Conservation (phyloP, 2,888 invertebrate species). For the Aspidiotus rigidus region DNA sequence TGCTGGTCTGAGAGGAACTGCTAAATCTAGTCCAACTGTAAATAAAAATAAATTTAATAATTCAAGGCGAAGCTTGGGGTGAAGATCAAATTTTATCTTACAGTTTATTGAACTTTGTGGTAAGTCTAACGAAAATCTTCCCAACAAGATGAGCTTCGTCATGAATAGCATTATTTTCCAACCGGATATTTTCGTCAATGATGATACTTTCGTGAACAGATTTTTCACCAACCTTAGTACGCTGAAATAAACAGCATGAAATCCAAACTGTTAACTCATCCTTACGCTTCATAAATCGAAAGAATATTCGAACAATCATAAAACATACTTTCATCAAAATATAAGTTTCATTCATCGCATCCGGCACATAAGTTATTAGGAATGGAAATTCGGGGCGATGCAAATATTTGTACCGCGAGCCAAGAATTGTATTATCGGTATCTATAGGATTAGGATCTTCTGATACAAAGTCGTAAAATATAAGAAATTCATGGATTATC, state of each 20-base stretch:
- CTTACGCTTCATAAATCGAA: too few relatives aligned
- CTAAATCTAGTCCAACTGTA: slow-evolving; percentile 6
- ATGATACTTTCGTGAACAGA: background rate
- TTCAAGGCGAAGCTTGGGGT: slow-evolving; percentile 1
- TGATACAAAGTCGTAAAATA: background rate
- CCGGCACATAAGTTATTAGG: background rate
- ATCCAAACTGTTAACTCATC: too few relatives aligned
- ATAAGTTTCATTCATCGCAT: background rate
- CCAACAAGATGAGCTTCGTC: background rate
- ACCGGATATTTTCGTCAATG: background rate
- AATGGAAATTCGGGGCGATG: background rate
- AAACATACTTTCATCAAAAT: background rate
- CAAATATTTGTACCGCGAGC: background rate
- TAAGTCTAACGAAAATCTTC: slow-evolving; percentile 1
- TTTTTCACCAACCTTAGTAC: background rate
- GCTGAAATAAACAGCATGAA: too few relatives aligned
- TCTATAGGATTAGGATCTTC: background rate
- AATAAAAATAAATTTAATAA: slow-evolving; percentile 12
- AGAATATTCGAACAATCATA: too few relatives aligned
- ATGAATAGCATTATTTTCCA: background rate
- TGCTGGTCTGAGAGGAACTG: background rate
- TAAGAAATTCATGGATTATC: background rate
- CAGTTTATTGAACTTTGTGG: background rate
- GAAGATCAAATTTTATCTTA: slow-evolving; percentile 12
- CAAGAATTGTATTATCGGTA: background rate